These are phyloP conservation scores for Geodia barretti DNA, from an alignment of 37 sponge, comb jelly and placozoan genomes.

Conservation along the genomic window DNA sequence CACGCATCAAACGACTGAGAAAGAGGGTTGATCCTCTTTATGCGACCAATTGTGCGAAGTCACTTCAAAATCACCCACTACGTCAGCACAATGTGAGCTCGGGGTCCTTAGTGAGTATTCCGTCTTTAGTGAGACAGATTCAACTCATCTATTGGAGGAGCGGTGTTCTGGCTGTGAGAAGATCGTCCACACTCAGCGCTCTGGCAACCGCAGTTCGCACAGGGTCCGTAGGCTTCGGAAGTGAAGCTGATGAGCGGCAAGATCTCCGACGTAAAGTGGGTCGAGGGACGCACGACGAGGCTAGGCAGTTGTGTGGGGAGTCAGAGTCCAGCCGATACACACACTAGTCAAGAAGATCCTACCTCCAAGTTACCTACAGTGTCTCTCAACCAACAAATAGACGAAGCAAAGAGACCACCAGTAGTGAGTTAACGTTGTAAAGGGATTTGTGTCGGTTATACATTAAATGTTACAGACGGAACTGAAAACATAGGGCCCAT, in stretches of 20 bases:
- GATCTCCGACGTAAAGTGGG: constrained; percentile 27
- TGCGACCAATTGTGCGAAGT: constrained; percentile 38
- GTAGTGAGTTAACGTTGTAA: no score
- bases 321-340: constrained; percentile 41
- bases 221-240: neutral
- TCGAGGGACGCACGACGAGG: constrained; percentile 60
- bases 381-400: constrained; percentile 29
- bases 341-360: constrained; percentile 11
- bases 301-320: constrained; percentile 35
- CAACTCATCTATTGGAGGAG: neutral
- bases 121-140: constrained; percentile 50
- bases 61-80: constrained; percentile 68
- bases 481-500: no score
- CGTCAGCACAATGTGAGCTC: constrained; percentile 51
- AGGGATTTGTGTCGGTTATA: no score
- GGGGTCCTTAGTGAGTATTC: constrained; percentile 55
- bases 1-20: neutral
- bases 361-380: constrained; percentile 5
- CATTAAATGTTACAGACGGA: no score
- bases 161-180: constrained; percentile 13
- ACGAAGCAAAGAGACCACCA: constrained; percentile 34
- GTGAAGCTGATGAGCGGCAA: constrained; percentile 33
- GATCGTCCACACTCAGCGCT: neutral
- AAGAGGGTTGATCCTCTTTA: neutral
- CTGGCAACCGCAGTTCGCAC: neutral